Evolutionary conservation across 2,113 vertebrate species (phyloP).

Genomic region (Lipophrys pholis): DNA sequence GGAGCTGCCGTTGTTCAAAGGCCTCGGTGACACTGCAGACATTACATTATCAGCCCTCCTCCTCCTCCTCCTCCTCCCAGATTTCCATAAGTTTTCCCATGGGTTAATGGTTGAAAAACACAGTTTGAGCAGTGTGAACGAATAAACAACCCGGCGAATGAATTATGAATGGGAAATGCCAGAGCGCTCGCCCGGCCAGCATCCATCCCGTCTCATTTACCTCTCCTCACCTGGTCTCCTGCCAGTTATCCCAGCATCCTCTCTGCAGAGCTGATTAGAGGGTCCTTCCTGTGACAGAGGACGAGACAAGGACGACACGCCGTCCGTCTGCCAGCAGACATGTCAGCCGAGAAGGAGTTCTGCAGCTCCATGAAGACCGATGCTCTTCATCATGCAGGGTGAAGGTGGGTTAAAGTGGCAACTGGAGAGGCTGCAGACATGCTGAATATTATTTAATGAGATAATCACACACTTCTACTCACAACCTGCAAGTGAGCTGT

Average conservation of each 20-base stretch:
- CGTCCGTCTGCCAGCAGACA: constrained; percentile 52
- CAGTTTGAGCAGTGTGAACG: neutral
- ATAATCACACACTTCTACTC: constrained; percentile 22
- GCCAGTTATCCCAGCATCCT: constrained; percentile 54
- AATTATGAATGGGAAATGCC: constrained; percentile 55
- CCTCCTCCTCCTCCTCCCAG: neutral
- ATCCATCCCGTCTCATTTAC: constrained; percentile 41
- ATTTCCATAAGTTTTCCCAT: no score
- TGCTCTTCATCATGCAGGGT: constrained; percentile 33
- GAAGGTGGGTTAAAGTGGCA: constrained; percentile 22
- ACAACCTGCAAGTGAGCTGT: neutral
- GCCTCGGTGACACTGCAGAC: neutral
- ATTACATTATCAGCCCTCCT: neutral
- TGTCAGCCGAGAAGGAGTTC: constrained; percentile 37
- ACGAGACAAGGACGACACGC: constrained; percentile 55
- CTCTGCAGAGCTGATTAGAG: constrained; percentile 54
- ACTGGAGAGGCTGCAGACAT: neutral
- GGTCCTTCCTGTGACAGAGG: constrained; percentile 56
- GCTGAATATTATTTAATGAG: constrained; percentile 5
- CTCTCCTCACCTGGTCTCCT: constrained; percentile 61
- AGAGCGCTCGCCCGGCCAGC: constrained; percentile 19
- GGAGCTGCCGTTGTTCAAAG: no score
- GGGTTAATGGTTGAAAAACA: no score
- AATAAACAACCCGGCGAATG: constrained; percentile 12
- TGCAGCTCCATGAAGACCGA: constrained; percentile 50